Base-by-base conservation (phyloP, 1,140 invertebrate genomes). In the Drosophila teissieri region DNA sequence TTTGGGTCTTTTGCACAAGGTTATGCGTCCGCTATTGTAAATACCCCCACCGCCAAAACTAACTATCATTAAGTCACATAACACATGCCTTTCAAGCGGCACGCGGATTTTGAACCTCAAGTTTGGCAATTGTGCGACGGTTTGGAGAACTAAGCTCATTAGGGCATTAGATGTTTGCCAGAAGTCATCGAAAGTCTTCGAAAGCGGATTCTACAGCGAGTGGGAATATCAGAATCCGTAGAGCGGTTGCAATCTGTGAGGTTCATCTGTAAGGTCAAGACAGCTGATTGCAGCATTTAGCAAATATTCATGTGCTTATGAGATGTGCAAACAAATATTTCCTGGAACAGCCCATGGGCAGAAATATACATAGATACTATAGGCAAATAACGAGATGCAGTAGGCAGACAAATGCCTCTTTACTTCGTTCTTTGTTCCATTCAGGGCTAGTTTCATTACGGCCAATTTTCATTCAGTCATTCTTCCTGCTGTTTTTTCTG, bases 1-100 rank as follows among this genome's bases (percentile, higher is more conserved):
- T 70, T 72, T 64, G 58, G 73, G 74, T 77, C 63, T 77, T 77
- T 77, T 77, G 74, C 74, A 77, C 74, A 77, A 77, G 74, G 74
- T 77, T 77, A 77, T 68, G 73, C 73, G 63, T 54, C 73, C 19
- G 73, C 73, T 69, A 77, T 77, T 77, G 74, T 77, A 77, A 77
- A 77, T 76, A 76, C 61, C 62, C 49, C 42, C 64, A 27, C 54
- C 51, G 15, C 24, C 64, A 70, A 75, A 51, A 55, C 56, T 61
- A 74, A 63, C 60, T 65, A 75, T 75, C 72, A 75, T 75, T 75
- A 76, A 75, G 73, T 75, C 73, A 75, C 52, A 75, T 67, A 67
- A 67, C 53, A 56, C 42, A 56, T 74, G 49, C 72, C 61, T 42
- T 56, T 65, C 61, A 56, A 64, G 73, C 19, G 52, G 60, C 31